phyloP scores from a whole-genome alignment of 2,113 vertebrate genomes.

The Aptenodytes patagonicus region DNA sequence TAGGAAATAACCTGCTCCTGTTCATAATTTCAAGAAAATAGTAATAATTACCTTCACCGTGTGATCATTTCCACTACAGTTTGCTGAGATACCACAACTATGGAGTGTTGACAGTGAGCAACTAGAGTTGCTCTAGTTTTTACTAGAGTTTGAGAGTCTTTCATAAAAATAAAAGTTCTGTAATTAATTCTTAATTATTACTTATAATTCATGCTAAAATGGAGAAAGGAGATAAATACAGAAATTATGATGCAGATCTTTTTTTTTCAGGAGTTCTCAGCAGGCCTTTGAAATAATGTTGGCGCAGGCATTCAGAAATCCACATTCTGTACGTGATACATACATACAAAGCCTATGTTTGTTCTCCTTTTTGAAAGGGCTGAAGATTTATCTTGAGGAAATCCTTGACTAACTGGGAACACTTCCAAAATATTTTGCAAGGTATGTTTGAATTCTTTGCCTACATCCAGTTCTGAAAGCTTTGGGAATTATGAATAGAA shows the following conservation, averaged over 20 bases:
- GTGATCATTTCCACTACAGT: not conserved
- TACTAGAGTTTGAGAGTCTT: not conserved
- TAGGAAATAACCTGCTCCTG: not conserved
- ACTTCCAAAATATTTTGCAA: not conserved
- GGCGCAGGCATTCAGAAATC: not conserved
- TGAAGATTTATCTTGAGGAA: not conserved
- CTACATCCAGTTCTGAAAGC: not conserved
- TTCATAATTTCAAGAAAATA: not conserved
- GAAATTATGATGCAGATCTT: rapidly evolving
- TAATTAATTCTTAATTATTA: not conserved
- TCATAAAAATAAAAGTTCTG: not conserved
- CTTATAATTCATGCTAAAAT: not conserved
- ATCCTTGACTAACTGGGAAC: not conserved
- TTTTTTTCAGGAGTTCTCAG: not conserved
- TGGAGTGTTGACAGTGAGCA: not conserved
- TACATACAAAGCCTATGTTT: not conserved
- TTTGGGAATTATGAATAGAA: not conserved
- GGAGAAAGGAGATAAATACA: not conserved
- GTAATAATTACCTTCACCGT: not conserved
- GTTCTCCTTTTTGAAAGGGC: not conserved
- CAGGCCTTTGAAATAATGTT: not conserved
- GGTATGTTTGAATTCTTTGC: not conserved
- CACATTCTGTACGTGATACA: not conserved
- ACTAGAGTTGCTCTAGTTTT: not conserved
- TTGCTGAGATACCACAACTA: not conserved